Conservation (phyloP, 2,888 invertebrate species). For the Plagodis dolabraria region DNA sequence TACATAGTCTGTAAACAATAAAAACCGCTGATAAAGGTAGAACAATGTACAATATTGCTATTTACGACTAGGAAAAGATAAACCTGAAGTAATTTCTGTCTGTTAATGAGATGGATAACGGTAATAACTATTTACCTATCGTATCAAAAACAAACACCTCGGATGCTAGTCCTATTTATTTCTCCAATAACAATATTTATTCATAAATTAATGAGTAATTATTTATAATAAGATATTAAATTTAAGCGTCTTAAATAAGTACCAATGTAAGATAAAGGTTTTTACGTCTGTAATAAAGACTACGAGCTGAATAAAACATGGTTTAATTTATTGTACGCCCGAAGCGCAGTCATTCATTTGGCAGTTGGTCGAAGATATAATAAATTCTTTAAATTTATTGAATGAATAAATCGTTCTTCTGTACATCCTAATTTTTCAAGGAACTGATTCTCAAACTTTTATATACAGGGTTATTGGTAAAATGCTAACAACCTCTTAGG, state of each 20-base stretch:
- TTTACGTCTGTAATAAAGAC: constrained; percentile 32
- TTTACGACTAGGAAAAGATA: constrained; percentile 16
- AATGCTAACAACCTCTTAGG: too few species aligned
- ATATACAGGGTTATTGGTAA: too few species aligned
- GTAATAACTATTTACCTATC: constrained; percentile 7
- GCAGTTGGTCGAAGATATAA: constrained; percentile 18
- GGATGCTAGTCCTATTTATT: constrained; percentile 40
- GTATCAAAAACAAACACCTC: constrained; percentile 26
- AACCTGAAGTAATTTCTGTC: not conserved
- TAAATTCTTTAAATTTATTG: constrained; percentile 41
- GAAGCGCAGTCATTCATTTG: constrained; percentile 14
- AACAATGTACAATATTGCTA: constrained; percentile 11
- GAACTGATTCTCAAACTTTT: not conserved
- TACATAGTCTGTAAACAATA: constrained; percentile 4
- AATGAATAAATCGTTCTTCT: constrained; percentile 7
- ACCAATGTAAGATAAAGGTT: constrained; percentile 22
- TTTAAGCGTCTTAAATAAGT: constrained; percentile 11
- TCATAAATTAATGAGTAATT: constrained; percentile 21
- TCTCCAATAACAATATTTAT: constrained; percentile 13
- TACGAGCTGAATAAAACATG: constrained; percentile 11
- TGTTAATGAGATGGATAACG: constrained; percentile 4
- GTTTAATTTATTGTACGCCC: constrained; percentile 13
- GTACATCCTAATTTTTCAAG: constrained; percentile 9
- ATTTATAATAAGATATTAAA: constrained; percentile 5
- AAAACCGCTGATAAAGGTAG: constrained; percentile 17